Conservation (phyloP, 2,888 invertebrate genomes). For the Amiota minor region DNA sequence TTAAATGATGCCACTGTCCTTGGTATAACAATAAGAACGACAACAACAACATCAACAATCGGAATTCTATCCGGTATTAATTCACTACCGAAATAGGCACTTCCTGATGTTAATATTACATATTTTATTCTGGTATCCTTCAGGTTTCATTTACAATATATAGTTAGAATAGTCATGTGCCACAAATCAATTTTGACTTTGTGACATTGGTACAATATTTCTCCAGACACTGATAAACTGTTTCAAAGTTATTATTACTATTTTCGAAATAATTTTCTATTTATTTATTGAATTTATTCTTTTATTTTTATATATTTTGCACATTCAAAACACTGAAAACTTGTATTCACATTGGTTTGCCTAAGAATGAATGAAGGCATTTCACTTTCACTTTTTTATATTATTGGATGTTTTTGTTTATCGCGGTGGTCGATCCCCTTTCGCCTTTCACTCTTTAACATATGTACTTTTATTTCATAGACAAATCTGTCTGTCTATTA, state of each 20-base stretch:
- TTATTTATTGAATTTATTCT: not conserved
- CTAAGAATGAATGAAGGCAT: conserved; percentile 6
- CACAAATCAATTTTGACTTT: conserved; percentile 9
- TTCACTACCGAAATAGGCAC: too few species aligned
- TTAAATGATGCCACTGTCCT: conserved; percentile 51
- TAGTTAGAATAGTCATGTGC: too few species aligned
- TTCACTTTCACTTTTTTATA: conserved; percentile 22
- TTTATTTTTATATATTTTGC: not conserved
- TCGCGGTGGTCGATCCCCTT: too few species aligned
- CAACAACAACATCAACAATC: too few species aligned
- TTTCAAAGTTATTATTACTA: not conserved
- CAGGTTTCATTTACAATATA: not conserved
- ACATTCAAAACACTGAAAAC: not conserved
- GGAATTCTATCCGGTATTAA: too few species aligned
- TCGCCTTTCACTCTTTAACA: too few species aligned
- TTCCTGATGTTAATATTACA: too few species aligned
- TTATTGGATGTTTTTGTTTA: too few species aligned
- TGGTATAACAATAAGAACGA: conserved; percentile 31
- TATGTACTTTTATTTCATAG: too few species aligned
- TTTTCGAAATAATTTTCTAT: not conserved
- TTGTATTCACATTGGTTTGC: conserved; percentile 1
- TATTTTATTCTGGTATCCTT: not conserved
- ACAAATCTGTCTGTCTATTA: too few species aligned
- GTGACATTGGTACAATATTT: conserved; percentile 15
- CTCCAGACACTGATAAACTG: conserved; percentile 4